Base-by-base conservation (phyloP, 2,888 invertebrate species). In the Drosophila lutescens region DNA sequence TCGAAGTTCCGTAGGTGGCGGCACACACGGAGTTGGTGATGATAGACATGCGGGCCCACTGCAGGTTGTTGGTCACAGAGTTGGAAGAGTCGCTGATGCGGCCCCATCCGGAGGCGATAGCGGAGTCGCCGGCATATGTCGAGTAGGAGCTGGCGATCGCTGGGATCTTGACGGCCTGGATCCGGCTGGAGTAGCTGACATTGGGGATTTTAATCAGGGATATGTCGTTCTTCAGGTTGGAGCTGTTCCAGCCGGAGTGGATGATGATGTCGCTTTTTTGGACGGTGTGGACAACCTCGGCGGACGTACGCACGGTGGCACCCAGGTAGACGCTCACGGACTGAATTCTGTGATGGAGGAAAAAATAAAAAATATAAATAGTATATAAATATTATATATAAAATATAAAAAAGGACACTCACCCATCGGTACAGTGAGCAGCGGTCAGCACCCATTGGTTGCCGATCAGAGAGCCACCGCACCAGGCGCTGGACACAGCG, bases 21-120 rank as follows among this genome's bases (percentile, higher is more conserved):
- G 91, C 91, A 80, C 90, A 88, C 88, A 91, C 34, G 80, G 68
- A 1, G 90, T 91, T 80, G 74, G 86, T 0, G 82, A 89, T 43
- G 62, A 82, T 54, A 7, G 10, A 6, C 87, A 92, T 9, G 12
- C 71, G 0, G 23, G 44, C 87, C 0, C 0, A 88, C 20, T 61
- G 54, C 41, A 90, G 43, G 43, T 61, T 10, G 57, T 74, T 86
- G 74, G 93, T 89, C 23, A 93, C 89, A 26, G 26, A 0, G 59
- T 0, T 66, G 40, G 62, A 4, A 0, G 62, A 2, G 38, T 85
- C 90, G 36, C 78, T 80, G 9, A 23, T 61, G 20, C 58, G 71
- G 23, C 90, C 90, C 89, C 88, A 90, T 53, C 90, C 90, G n/a
- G 89, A 86, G 7, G 82, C 86, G 46, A 62, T 32, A 1, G 12